A percentile compares a stretch with the other conserved stretches of the same genome.
phyloP scores from a whole-genome alignment of 2,797 vertebrate species.

The Bovichtus variegatus region DNA sequence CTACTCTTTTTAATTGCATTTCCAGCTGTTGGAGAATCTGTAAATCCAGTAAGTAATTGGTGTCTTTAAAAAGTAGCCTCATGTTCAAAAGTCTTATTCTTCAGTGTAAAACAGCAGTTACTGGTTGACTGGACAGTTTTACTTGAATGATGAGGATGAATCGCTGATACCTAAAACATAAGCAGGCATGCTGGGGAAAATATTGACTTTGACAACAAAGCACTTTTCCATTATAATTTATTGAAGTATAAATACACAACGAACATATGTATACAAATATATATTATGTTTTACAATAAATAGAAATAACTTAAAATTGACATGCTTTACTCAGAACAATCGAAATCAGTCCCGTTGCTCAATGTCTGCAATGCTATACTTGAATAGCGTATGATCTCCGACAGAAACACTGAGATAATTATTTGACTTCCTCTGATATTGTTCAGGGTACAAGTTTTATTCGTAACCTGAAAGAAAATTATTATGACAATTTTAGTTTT shows the following conservation, averaged over 20 bases:
- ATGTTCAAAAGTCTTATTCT: neutral
- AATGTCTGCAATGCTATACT: no score
- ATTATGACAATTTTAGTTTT: neutral
- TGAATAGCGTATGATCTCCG: no score
- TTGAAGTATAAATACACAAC: conserved; percentile 52
- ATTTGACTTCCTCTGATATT: no score
- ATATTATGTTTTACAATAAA: conserved; percentile 52
- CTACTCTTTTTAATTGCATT: neutral
- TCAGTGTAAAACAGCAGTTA: neutral
- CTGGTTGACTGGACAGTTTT: neutral
- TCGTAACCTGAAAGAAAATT: neutral
- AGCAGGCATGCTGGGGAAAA: neutral
- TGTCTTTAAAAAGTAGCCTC: neutral
- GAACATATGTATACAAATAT: conserved; percentile 41
- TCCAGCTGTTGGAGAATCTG: neutral
- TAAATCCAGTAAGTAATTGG: neutral
- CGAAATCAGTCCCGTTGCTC: no score
- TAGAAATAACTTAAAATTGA: conserved; percentile 42
- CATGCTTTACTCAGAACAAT: neutral
- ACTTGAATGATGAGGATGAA: neutral
- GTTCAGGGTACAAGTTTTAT: fast-evolving
- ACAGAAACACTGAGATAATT: no score
- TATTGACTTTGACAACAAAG: neutral
- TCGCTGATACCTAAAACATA: neutral
- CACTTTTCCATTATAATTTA: conserved; percentile 47